These are phyloP conservation scores for Saimiri boliviensis DNA, from an alignment of 2,113 vertebrate species.

Conservation along the genomic window DNA sequence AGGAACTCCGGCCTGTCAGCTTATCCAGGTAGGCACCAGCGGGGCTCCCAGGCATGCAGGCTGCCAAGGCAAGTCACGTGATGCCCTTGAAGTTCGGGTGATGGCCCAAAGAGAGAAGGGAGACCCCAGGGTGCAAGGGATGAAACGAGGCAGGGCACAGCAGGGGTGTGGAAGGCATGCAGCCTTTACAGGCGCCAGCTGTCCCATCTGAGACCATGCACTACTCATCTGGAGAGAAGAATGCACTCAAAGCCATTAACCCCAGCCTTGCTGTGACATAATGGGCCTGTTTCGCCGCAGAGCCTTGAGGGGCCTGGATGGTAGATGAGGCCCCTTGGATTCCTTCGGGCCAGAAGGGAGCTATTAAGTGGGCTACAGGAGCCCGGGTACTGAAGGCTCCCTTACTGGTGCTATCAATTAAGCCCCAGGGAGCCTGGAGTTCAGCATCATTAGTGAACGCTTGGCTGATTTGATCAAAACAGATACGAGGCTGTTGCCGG, in stretches of 20 bases:
- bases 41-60: fast-evolving
- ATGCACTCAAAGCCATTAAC: constrained; percentile 14
- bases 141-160: not conserved
- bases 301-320: not conserved
- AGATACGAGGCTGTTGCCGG: not conserved
- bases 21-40: constrained; percentile 77
- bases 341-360: not conserved
- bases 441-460: not conserved
- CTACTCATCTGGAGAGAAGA: not conserved
- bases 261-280: not conserved
- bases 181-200: not conserved
- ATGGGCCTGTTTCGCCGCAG: not conserved
- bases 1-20: constrained; percentile 62
- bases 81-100: not conserved
- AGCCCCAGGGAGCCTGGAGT: not conserved
- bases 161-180: not conserved
- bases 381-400: not conserved
- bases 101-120: not conserved
- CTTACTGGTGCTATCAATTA: not conserved
- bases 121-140: too few relatives aligned
- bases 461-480: not conserved
- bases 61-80: not conserved
- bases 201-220: not conserved
- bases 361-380: not conserved
- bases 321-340: not conserved